phyloP scores from a whole-genome alignment of 2,888 invertebrate species.

The Oscheius sp. region DNA sequence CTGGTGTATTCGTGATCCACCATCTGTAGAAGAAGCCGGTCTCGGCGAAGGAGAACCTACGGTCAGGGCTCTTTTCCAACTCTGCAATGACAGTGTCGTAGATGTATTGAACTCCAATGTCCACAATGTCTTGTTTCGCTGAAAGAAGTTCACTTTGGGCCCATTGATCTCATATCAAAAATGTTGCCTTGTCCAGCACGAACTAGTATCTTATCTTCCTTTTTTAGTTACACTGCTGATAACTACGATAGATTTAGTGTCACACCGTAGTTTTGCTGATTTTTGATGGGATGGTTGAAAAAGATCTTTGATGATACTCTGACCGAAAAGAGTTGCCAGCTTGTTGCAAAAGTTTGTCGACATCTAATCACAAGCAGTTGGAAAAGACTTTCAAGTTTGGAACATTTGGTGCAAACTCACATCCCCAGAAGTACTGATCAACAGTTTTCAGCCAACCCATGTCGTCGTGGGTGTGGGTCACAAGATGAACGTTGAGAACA shows the following conservation, averaged over 20 bases:
- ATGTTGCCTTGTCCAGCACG: no score
- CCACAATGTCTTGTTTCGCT: constrained; percentile 60
- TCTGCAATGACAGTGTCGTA: constrained; percentile 71
- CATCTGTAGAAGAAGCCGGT: constrained; percentile 71
- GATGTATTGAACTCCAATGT: constrained; percentile 71
- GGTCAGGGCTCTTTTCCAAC: constrained; percentile 24
- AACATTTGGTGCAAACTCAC: constrained; percentile 57
- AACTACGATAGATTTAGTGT: no score
- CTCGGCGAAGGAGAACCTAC: constrained; percentile 75
- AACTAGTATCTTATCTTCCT: background rate
- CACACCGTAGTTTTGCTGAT: no score
- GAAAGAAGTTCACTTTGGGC: constrained; percentile 75
- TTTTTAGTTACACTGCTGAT: no score
- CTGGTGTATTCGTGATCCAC: constrained; percentile 57
- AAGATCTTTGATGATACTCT: no score
- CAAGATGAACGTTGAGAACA: constrained; percentile 76
- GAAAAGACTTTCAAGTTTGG: background rate
- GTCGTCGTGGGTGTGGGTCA: constrained; percentile 77
- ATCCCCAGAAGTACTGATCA: constrained; percentile 77
- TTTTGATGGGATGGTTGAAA: no score
- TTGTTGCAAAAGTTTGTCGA: no score
- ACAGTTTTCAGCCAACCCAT: constrained; percentile 78
- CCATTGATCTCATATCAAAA: no score
- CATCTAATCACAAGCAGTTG: no score
- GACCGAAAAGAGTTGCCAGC: no score